These are phyloP conservation scores for Gisinianus flammeolus DNA, from an alignment of 2,888 invertebrate species.

Conservation along the genomic window DNA sequence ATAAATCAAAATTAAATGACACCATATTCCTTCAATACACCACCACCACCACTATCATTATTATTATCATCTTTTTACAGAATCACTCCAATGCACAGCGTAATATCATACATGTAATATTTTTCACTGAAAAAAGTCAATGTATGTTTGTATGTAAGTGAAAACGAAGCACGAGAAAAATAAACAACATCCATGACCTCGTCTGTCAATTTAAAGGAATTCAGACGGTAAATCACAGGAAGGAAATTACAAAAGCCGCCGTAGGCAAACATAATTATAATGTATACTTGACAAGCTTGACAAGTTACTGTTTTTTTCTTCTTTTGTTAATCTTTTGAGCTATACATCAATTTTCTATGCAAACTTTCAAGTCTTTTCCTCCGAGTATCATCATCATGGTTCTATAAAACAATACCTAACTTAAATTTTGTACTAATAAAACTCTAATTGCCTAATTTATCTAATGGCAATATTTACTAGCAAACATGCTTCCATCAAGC, in stretches of 20 bases:
- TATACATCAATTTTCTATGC: too few species aligned
- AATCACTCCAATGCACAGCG: too few species aligned
- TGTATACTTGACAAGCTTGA: slow-evolving; percentile 12
- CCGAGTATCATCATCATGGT: too few species aligned
- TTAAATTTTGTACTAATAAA: too few species aligned
- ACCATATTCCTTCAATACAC: neutral
- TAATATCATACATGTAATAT: neutral
- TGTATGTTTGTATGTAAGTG: neutral
- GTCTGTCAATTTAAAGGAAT: slow-evolving; percentile 32
- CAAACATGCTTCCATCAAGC: too few species aligned
- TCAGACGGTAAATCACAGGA: slow-evolving; percentile 30
- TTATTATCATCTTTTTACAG: too few species aligned
- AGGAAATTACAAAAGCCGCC: slow-evolving; percentile 9
- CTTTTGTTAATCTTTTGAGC: too few species aligned
- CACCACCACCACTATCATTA: neutral
- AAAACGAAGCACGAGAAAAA: neutral
- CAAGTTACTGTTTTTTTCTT: neutral
- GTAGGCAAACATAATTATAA: slow-evolving; percentile 18
- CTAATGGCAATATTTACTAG: too few species aligned
- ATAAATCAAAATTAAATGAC: neutral
- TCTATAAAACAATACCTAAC: too few species aligned
- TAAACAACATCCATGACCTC: slow-evolving; percentile 9
- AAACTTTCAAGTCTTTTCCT: too few species aligned
- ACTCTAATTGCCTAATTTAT: too few species aligned
- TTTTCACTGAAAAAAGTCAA: neutral